phyloP scores from a whole-genome alignment of 2,888 invertebrate species.

The Thymelicus sylvestris region DNA sequence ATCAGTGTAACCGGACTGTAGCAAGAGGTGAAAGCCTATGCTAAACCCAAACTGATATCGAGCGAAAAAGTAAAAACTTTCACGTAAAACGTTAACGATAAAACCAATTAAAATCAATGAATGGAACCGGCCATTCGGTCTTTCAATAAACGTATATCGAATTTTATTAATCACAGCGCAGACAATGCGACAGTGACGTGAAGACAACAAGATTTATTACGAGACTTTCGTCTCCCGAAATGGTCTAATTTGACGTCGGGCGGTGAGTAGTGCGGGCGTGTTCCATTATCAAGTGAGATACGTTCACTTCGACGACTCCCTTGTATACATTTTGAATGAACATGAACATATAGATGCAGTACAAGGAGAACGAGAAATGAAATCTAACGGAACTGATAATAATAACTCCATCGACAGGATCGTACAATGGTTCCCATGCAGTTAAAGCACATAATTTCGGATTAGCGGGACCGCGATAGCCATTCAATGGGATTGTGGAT shows the following conservation, averaged over 20 bases:
- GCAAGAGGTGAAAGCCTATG: slow-evolving; percentile 44
- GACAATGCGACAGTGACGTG: slow-evolving; percentile 55
- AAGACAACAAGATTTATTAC: slow-evolving; percentile 68
- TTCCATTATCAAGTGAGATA: slow-evolving; percentile 20
- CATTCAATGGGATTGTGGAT: slow-evolving; percentile 56
- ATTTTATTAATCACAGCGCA: slow-evolving; percentile 49
- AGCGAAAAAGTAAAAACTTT: slow-evolving; percentile 49
- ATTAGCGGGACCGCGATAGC: slow-evolving; percentile 49
- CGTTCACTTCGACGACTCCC: slow-evolving; percentile 48
- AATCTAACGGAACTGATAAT: slow-evolving; percentile 17
- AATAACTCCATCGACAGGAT: slow-evolving; percentile 41
- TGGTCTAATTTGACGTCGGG: slow-evolving; percentile 68
- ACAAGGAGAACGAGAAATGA: slow-evolving; percentile 15
- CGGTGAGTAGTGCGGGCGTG: slow-evolving; percentile 27
- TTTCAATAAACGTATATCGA: slow-evolving; percentile 46
- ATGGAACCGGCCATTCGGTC: slow-evolving; percentile 42
- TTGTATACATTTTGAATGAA: slow-evolving; percentile 42
- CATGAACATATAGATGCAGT: not conserved
- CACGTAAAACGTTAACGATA: slow-evolving; percentile 47
- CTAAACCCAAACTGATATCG: slow-evolving; percentile 36
- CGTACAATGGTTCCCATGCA: slow-evolving; percentile 51
- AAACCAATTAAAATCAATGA: slow-evolving; percentile 49
- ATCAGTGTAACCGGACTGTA: slow-evolving; percentile 27
- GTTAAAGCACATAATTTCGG: slow-evolving; percentile 50
- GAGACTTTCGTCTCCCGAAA: slow-evolving; percentile 72